Conservation (phyloP, 2,113 vertebrate species). For the Carlito syrichta region DNA sequence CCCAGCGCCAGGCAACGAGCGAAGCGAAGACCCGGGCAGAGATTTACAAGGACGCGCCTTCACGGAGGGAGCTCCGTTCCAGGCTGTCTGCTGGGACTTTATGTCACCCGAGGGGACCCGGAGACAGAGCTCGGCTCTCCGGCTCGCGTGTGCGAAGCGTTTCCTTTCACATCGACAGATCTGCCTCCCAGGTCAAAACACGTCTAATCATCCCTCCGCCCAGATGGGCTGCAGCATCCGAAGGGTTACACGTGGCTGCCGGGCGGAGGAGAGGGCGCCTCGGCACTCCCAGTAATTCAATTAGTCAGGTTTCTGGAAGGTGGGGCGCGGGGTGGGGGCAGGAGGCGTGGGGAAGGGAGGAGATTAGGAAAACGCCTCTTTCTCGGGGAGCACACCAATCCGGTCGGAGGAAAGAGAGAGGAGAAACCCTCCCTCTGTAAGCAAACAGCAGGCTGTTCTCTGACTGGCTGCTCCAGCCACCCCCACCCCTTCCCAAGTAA, state of each 20-base stretch:
- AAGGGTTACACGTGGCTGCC: slow-evolving; percentile 73
- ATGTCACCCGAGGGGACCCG: neutral
- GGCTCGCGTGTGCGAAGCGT: neutral
- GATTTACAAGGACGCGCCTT: neutral
- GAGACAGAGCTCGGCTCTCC: neutral
- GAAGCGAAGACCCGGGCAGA: neutral
- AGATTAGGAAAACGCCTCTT: slow-evolving; percentile 82
- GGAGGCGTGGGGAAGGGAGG: slow-evolving; percentile 71
- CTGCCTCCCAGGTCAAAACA: neutral
- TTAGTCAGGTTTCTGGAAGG: slow-evolving; percentile 90
- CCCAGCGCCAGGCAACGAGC: fast-evolving
- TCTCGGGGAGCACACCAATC: slow-evolving; percentile 82
- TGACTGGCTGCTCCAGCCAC: slow-evolving; percentile 81
- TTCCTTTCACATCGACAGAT: neutral
- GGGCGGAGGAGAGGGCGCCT: slow-evolving; percentile 71
- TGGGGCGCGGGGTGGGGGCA: slow-evolving; percentile 73
- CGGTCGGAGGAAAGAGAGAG: slow-evolving; percentile 53
- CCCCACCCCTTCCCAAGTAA: slow-evolving; percentile 79
- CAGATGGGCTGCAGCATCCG: slow-evolving; percentile 31
- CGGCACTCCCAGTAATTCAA: slow-evolving; percentile 89
- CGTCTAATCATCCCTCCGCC: slow-evolving; percentile 9
- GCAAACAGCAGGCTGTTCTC: slow-evolving; percentile 77
- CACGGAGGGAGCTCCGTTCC: neutral
- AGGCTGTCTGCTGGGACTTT: neutral
- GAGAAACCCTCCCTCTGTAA: slow-evolving; percentile 30